Evolutionary conservation across 2,797 vertebrate genomes (phyloP), one percentile per base, ranked within the genome.

Genomic region (Hydrocynus forskahlii): DNA sequence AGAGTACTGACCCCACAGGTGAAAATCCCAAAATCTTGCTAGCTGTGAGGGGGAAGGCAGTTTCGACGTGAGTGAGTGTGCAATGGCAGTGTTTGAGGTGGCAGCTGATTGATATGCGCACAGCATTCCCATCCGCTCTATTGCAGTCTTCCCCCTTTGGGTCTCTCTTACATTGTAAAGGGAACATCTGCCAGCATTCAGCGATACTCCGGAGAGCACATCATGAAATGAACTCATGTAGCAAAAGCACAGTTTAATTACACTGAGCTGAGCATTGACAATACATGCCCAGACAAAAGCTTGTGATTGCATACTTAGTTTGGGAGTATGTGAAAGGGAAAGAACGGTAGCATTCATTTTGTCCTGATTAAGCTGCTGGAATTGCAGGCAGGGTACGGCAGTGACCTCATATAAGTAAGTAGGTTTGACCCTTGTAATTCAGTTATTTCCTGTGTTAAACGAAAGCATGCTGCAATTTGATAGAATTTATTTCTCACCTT

Each of bases 91-190:
- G 76, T 68, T 79, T 50, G 68, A 69, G 55, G 55, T 79, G 81
- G 83, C 83, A 87, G 59, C 7, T 76, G 83, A 85, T 79, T 81
- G 81, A 76, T 81, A 81, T 79, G 50, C 68, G 19, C 14, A 29
- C 71, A 59, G 68, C 38, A 14, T 45, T 76, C 55, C 71, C 60
- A 72, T 75, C 75, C 16, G 59, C 68, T 70, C 50, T 43, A 40
- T 74, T 54, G 73, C 78, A 55, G 40, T 70, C 62, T 73, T 75
- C 55, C 57, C 63, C 55, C 52, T 9, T 54, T 59, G 81, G 71
- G 70, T 70, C 64, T 73, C 21, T 73, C 64, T 60, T 64, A 54
- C 29, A 72, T 72, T 54, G 48, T 75, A 63, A 80, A 64, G 16
- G 48, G 60, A 85, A 79, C 43, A 74, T 68, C 73, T 81, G 76